Evolutionary conservation across 2,113 vertebrate genomes (phyloP), one percentile per base, ranked within the genome.

Genomic region (Machaerirhynchus nigripectus): DNA sequence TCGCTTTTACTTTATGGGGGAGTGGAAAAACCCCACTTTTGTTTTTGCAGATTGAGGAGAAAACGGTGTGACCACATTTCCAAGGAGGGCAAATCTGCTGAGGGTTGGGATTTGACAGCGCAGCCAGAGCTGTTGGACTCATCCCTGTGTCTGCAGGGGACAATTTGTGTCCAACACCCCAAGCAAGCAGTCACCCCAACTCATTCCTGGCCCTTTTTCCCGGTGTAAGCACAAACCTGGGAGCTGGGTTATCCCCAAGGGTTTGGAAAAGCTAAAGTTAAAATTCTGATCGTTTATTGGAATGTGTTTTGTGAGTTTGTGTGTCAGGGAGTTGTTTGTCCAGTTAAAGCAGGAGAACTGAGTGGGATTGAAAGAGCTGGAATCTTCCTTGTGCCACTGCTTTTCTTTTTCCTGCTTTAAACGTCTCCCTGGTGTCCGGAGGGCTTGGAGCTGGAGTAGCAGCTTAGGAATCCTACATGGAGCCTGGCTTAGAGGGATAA

Each of bases 61-160:
- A 84, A 57, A 78, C 79, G 21, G 15, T 35, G 84, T 27, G 35
- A 55, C 55, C 89, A 77, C 68, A 13, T 81, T 95, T 87, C 89
- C 85, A 56, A 94, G 92, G n/a, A 81, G 55, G 39, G 64, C 17
- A 92, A 60, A 95, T 76, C 42, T 89, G 91, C 93, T 65, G 80
- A 92, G 87, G 40, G 56, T 8, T 84, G 85, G 89, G 94, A 81
- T 91, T 52, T 86, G 80, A 91, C 39, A 57, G 49, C 55, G 22
- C 59, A 71, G 31, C 80, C 47, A 11, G 75, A 59, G 61, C 55
- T 69, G 40, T 40, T 53, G 50, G 74, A 31, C 55, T 49, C 42
- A 86, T 35, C 78, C 70, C 47, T 59, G 7, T n/a, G 39, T 63
- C 55, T 88, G 26, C 69, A 44, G 50, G 19, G 55, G 31, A 79